Evolutionary conservation across 2,113 vertebrate genomes (phyloP), one percentile per base, ranked within the genome.

Genomic region (Cariama cristata): DNA sequence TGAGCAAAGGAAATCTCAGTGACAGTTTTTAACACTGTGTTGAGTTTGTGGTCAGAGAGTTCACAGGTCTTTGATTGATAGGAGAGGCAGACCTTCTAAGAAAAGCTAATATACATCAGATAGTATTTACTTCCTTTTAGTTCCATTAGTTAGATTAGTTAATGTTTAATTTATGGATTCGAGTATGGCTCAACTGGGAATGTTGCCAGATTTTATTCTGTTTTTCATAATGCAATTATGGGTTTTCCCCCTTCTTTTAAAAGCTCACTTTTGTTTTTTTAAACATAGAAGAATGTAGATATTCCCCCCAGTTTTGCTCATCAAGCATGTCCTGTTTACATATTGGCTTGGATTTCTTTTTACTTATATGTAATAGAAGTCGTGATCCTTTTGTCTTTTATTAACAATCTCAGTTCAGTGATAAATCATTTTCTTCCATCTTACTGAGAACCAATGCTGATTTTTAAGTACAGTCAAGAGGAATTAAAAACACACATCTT

Each of bases 101-200:
- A 96, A 96, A 94, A 94, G 83, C 86, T 96, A 96, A 93, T 58
- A 96, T 95, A 86, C 67, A 89, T 94, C 75, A 95, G 84, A 86
- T 53, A 67, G 14, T 89, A 91, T 91, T 96, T 95, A 91, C 73
- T 96, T 95, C 86, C 83, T 91, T 83, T 94, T 77, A 79, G 83
- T 80, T 95, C 96, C 96, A 96, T 96, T 97, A 96, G 84, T 76
- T 91, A 84, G 87, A 94, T 95, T 96, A 95, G 88, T 91, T 91
- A 94, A 94, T 95, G 55, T 90, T 95, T 97, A 96, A 95, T 96
- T 93, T 93, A 97, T 86, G 63, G 67, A 68, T 96, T 92, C 67
- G 26, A 87, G 91, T 80, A 88, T 81, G 44, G 88, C 62, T 94
- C 69, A 92, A 94, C 35, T 72, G 71, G 96, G 96, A 93, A 69